phyloP scores from a whole-genome alignment of 2,888 invertebrate species.

The Pteria penguin region DNA sequence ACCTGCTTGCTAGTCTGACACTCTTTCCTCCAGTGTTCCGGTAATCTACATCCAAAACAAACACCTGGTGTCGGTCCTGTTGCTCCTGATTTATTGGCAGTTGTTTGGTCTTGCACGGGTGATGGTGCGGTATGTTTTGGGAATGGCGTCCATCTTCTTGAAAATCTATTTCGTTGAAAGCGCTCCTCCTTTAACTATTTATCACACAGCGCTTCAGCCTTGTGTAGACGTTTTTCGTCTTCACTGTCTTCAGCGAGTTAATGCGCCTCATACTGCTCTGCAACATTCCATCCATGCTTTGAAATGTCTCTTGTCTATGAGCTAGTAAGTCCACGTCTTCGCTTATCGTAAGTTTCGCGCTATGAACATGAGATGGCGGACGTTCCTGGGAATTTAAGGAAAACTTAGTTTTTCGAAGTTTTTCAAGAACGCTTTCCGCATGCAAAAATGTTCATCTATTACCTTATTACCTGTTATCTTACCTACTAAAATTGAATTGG shows the following conservation, averaged over 20 bases:
- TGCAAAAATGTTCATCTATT: background rate
- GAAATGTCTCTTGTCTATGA: background rate
- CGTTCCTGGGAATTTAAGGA: too few relatives aligned
- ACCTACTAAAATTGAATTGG: background rate
- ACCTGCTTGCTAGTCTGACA: background rate
- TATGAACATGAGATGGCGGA: background rate
- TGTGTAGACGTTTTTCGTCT: background rate
- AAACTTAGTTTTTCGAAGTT: too few relatives aligned
- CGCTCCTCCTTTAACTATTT: background rate
- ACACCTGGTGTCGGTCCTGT: background rate
- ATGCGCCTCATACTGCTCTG: background rate
- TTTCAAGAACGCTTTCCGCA: background rate
- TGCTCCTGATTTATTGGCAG: background rate
- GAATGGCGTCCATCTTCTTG: background rate
- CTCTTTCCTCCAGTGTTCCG: background rate
- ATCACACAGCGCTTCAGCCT: background rate
- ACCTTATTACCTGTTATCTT: too few relatives aligned
- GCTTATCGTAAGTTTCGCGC: background rate
- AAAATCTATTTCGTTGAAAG: background rate
- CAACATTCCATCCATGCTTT: background rate
- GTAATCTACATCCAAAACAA: background rate
- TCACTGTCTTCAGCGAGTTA: background rate
- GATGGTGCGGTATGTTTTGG: background rate
- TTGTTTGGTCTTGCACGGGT: background rate
- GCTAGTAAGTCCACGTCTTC: background rate